Conservation (phyloP, 2,113 vertebrate genomes). For the Rallus limicola region DNA sequence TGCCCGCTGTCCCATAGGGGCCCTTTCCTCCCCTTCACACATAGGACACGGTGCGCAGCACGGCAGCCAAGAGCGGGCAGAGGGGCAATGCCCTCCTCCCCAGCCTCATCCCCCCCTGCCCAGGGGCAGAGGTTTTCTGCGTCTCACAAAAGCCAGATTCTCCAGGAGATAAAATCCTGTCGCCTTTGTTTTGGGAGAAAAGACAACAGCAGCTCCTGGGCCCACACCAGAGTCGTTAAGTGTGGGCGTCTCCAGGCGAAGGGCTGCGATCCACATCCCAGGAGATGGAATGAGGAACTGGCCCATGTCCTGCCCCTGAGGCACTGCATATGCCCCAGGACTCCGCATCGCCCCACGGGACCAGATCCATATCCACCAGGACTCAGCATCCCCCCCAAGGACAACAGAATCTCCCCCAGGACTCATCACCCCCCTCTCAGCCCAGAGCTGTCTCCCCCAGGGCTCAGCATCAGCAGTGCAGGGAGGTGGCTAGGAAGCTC, state of each 20-base stretch:
- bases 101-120: background rate
- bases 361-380: no score
- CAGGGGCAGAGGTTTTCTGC: background rate
- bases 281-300: conserved; percentile 13
- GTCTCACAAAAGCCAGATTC: conserved; percentile 36
- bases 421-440: background rate
- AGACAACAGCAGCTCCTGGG: background rate
- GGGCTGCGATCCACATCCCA: background rate
- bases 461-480: background rate
- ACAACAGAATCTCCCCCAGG: background rate
- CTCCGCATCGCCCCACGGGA: background rate
- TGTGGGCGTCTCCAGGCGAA: background rate
- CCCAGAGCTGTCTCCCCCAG: background rate
- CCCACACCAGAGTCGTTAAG: conserved; percentile 25
- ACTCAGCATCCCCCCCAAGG: background rate
- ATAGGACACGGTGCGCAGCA: fast-evolving
- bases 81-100: background rate
- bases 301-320: background rate
- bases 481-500: background rate
- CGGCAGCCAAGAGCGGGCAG: background rate
- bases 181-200: conserved; percentile 36
- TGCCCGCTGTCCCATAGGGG: background rate
- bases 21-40: background rate
- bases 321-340: background rate
- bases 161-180: conserved; percentile 36